Base-by-base conservation (phyloP, 2,113 vertebrate genomes). In the Campylomormyrus numenius region DNA sequence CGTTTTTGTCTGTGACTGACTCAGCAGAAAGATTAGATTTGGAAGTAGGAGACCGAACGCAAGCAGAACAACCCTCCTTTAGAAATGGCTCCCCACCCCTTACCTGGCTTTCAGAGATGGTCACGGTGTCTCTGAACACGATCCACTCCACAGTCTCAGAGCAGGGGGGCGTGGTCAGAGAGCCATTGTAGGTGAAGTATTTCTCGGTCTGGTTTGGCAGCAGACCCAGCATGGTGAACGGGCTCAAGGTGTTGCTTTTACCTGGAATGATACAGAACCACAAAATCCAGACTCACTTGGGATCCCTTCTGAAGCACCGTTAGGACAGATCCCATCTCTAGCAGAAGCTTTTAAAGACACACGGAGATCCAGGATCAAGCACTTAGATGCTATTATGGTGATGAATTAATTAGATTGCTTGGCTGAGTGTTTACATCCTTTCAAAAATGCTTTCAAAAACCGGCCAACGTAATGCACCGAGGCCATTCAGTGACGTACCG, bases 151-250 rank as follows among this genome's bases (percentile, higher is more conserved):
- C 98, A 0, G 94, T 95, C 94, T 99, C 98, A 0, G 95, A 96
- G 94, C 98, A 99, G 52, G 98, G 98, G 21, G 98, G 98, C 5
- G 95, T 91, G 1, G 97, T 98, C 89, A 99, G 93, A 0, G 98
- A 99, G 21, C 98, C 98, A 45, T 99, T 99, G 90, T 99, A 99
- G 91, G 96, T 97, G 92, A 97, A 99, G 90, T 99, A 99, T 92
- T 99, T 98, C 90, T 98, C 97, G 0, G 97, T 98, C 90, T 96
- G 95, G 42, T 97, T 97, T 0, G 98, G 98, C 91, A 99, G 94
- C 93, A 99, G 95, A 83, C 96, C 96, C 89, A 96, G 92, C 93
- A 98, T 88, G 88, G 94, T 87, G 93, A 99, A 98, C 0, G 97
- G 94, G 49, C 97, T 96, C 93, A 99, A 91, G 0, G 94, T 91